Evolutionary conservation across 1,140 invertebrate species (phyloP), one percentile per base, ranked within the genome.

Genomic region (Rhyacophila brunnea): DNA sequence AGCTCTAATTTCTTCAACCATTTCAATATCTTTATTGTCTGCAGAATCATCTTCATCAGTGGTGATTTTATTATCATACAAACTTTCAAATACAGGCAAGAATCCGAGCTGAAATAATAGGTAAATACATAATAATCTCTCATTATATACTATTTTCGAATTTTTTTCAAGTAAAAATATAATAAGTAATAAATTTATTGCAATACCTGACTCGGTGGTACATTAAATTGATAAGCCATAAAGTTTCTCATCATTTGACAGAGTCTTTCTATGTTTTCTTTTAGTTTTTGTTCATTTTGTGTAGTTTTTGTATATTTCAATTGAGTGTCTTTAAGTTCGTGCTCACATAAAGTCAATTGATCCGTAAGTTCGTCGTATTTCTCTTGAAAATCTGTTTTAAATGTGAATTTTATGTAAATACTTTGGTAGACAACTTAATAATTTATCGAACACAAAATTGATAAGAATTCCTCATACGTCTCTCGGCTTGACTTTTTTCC

Each of bases 171-270:
- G n/a, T n/a, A n/a, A n/a, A n/a, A n/a, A n/a, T n/a, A n/a, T n/a
- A n/a, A n/a, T n/a, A n/a, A 28, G 23, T 28, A 28, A 28, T 28
- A 28, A 28, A 28, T 28, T n/a, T n/a, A n/a, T n/a, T n/a, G n/a
- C n/a, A 6, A 28, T n/a, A 57, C 54, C 36, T 57, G 54, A 0
- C 44, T 20, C 7, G 54, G 35, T 7, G 54, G 54, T 5, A 57
- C 28, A 19, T 57, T 57, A 3, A 43, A 45, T 15, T 57, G 54
- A 18, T 57, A 57, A 40, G 54, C 44, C 34, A 57, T 45, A 14
- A 57, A 35, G 9, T 57, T 57, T 28, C 46, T 47, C 32, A 57
- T 48, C 45, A 48, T 35, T 35, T 49, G 47, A 20, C 54, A 57
- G 9, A 57, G 45, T 6, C 18, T 43, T 11, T 17, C 38, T 45